Percentiles rank a stretch among this genome's conserved stretches.
These are phyloP conservation scores for Lathamus discolor DNA, from an alignment of 2,113 vertebrate species.

Conservation along the genomic window DNA sequence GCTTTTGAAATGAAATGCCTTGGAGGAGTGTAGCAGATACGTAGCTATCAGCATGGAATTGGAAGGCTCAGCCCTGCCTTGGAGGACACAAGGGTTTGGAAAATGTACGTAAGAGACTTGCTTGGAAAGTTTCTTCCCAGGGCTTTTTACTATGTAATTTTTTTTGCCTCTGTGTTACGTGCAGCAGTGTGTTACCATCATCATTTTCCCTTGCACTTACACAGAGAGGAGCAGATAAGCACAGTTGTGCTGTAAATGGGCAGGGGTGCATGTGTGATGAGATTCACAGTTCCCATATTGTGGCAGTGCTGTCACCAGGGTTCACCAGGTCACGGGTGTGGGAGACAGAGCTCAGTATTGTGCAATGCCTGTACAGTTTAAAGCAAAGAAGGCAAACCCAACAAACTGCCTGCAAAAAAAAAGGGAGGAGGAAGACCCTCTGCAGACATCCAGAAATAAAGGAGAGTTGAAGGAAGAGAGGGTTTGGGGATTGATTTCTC, in stretches of 20 bases:
- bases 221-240: neutral
- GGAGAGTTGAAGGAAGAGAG: neutral
- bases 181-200: neutral
- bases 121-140: neutral
- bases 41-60: neutral
- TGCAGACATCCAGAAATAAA: neutral
- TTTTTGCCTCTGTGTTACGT: neutral
- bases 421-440: neutral
- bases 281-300: neutral
- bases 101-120: neutral
- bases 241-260: neutral
- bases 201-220: neutral
- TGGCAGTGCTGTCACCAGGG: neutral
- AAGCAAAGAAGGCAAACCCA: neutral
- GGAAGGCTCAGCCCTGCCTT: neutral
- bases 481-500: neutral
- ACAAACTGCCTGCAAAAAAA: neutral
- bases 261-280: neutral
- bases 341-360: neutral
- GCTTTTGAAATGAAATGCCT: neutral
- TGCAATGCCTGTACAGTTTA: neutral
- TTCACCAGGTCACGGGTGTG: neutral
- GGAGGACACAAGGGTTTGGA: neutral
- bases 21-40: neutral
- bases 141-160: neutral